These are phyloP conservation scores for Dysdera silvatica DNA, from an alignment of 1,140 invertebrate species.

Conservation along the genomic window DNA sequence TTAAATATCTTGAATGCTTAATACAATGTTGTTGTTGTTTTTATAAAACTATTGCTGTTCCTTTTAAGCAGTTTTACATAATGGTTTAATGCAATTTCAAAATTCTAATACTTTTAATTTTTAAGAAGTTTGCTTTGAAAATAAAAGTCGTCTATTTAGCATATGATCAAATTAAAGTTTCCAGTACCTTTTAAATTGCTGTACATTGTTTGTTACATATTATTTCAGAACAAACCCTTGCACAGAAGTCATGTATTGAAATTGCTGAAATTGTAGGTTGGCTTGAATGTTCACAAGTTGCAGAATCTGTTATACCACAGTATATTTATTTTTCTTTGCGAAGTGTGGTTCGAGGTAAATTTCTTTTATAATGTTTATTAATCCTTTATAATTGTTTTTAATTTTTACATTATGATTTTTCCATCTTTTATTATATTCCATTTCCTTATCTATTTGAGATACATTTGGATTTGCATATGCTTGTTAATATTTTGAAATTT, in stretches of 20 bases:
- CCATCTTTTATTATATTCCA: no score
- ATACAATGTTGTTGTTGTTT: not conserved
- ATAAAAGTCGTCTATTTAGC: no score
- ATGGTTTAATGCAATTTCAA: conserved; percentile 37
- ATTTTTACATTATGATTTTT: no score
- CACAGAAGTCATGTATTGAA: conserved; percentile 26
- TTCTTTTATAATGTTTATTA: conserved; percentile 8
- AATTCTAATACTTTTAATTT: no score
- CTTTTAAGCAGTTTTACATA: conserved; percentile 40
- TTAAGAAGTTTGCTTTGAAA: no score
- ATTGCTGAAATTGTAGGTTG: conserved; percentile 42
- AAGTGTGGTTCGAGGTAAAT: conserved; percentile 42
- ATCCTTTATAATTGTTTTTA: no score
- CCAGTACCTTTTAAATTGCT: conserved; percentile 1
- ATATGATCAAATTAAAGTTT: no score
- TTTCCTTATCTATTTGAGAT: no score
- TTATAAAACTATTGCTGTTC: conserved; percentile 37
- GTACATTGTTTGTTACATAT: not conserved
- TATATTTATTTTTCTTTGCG: conserved; percentile 36
- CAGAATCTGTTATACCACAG: not conserved
- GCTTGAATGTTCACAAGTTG: conserved; percentile 26
- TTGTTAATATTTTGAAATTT: no score
- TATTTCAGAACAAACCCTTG: conserved; percentile 21
- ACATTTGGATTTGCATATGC: no score
- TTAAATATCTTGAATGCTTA: not conserved